Percentiles rank a stretch among this genome's conserved stretches.
Evolutionary conservation across 2,113 vertebrate genomes (phyloP).

Genomic region (Rhinoptilus africanus): DNA sequence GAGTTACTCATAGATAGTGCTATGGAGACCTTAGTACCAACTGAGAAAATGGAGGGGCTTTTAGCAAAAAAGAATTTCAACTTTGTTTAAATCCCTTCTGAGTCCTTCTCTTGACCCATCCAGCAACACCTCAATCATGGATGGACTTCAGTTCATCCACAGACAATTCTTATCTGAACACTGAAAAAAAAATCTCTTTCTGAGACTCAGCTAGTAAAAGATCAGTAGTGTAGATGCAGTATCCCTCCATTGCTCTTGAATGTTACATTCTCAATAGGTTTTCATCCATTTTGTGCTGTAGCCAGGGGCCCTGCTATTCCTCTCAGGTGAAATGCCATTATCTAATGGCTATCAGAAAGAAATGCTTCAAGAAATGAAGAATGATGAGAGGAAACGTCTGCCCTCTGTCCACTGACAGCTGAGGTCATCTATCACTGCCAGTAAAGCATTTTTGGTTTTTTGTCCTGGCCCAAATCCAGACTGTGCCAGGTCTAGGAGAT

Average conservation of each 20-base stretch:
- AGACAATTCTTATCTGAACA: background rate
- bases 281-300: background rate
- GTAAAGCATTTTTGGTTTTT: constrained; percentile 8
- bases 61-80: background rate
- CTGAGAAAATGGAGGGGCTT: background rate
- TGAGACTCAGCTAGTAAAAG: background rate
- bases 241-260: background rate
- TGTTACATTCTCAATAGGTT: background rate
- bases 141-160: background rate
- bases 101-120: background rate
- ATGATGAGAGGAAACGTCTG: constrained; percentile 8
- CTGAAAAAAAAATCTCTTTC: background rate
- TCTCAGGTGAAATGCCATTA: constrained; percentile 24
- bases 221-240: background rate
- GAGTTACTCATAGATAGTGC: background rate
- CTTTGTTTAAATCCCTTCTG: background rate
- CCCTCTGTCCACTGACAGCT: background rate
- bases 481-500: background rate
- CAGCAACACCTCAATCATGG: background rate
- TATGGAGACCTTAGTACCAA: background rate
- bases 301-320: background rate
- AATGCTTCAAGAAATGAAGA: constrained; percentile 29
- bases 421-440: constrained; percentile 46
- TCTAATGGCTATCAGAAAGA: constrained; percentile 13
- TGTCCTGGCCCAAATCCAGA: constrained; percentile 38